Conservation (phyloP, 2,113 vertebrate genomes). For the Chitala chitala region DNA sequence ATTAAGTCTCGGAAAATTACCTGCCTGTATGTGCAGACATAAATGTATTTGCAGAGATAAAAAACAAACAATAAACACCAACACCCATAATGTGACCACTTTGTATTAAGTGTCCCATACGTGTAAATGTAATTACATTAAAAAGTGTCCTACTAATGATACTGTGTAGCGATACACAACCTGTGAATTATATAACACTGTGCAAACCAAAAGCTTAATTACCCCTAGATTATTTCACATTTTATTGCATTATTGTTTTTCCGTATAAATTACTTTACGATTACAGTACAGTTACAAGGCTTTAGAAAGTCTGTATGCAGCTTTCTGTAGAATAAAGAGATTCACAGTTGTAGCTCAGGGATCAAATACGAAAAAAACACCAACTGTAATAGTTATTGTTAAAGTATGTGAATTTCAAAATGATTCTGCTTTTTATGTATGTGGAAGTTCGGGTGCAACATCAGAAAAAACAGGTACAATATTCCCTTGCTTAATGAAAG, state of each 20-base stretch:
- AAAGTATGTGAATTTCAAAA: no score
- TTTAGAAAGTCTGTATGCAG: slow-evolving; percentile 12
- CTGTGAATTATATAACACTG: slow-evolving; percentile 12
- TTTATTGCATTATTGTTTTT: background rate
- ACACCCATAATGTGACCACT: background rate
- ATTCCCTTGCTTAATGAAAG: no score
- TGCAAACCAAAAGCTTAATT: background rate
- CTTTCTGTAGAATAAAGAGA: background rate
- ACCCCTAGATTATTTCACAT: background rate
- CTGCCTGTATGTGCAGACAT: background rate
- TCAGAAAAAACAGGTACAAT: background rate
- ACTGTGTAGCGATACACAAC: background rate
- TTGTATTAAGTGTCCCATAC: background rate
- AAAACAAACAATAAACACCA: background rate
- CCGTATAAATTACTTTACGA: background rate
- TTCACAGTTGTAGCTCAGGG: slow-evolving; percentile 55
- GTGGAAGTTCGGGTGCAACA: background rate
- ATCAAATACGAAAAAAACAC: slow-evolving; percentile 46
- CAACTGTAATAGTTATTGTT: slow-evolving; percentile 40
- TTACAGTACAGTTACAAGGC: background rate
- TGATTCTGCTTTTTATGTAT: slow-evolving; percentile 11
- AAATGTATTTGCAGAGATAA: background rate
- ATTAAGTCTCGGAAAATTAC: background rate
- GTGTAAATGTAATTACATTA: background rate
- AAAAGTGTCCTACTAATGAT: background rate